Evolutionary conservation across 2,797 vertebrate genomes (phyloP), one percentile per base, ranked within the genome.

Genomic region (Enteromius thamalakanensis): DNA sequence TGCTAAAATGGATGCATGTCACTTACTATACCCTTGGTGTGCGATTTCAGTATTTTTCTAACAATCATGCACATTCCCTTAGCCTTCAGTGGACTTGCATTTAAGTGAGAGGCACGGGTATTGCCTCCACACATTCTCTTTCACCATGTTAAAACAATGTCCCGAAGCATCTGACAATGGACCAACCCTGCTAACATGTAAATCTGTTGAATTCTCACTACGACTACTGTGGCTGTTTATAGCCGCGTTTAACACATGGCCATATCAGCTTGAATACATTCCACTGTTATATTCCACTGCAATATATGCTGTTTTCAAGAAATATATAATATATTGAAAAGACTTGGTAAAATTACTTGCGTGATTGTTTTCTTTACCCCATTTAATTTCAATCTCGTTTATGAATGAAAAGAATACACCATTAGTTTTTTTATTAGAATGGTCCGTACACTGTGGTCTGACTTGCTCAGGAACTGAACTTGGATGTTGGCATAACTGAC

Each of bases 71-170:
- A 23, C 21, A 34, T 74, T 74, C 69, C 6, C 65, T 96, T 96
- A 97, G 96, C 96, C 95, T 97, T 95, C 96, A 96, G 94, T 92
- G 95, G 94, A 94, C 94, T 92, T 94, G 91, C 88, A 88, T 90
- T 89, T 92, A 94, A 94, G 97, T 98, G 96, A 99, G 97, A 98
- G 97, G 96, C 62, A 81, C 87, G 86, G 82, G 60, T 58, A 67
- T 78, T 88, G 29, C 40, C 32, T 69, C 68, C 82, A 86, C 84
- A 85, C 58, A 42, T 49, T 71, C 42, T 11, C 23, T 65, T 69
- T 26, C 51, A 37, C 5, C 19, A 23, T 14, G 9, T 81, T 21
- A 65, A n/a, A 29, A 60, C 37, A 40, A 21, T 65, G 21, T 74
- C 29, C 34, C 0, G 26, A 76, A 69, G 64, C 81, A 49, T 82